phyloP scores from a whole-genome alignment of 2,113 vertebrate genomes.

The Paramormyrops kingsleyae region DNA sequence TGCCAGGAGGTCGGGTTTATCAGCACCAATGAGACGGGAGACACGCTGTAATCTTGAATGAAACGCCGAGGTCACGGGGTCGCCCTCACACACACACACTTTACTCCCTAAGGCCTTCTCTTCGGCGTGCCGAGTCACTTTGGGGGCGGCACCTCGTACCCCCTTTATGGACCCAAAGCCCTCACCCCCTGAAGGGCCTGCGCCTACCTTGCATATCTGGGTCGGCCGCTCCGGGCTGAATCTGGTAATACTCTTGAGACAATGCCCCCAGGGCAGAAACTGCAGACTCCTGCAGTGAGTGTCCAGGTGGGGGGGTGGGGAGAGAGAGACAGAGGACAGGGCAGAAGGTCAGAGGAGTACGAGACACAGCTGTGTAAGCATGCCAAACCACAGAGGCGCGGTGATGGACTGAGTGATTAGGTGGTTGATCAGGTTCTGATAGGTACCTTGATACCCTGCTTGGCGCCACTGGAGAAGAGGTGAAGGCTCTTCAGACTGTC shows the following conservation, averaged over 20 bases:
- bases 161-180: neutral
- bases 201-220: slow-evolving; percentile 66
- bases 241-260: slow-evolving; percentile 72
- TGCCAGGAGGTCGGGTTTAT: neutral
- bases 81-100: neutral
- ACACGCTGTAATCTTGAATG: neutral
- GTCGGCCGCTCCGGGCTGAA: slow-evolving; percentile 53
- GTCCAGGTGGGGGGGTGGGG: neutral
- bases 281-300: slow-evolving; percentile 61
- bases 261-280: slow-evolving; percentile 72
- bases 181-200: neutral
- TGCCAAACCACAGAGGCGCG: neutral
- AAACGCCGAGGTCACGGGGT: neutral
- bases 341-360: neutral
- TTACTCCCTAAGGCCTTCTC: neutral
- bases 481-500: slow-evolving; percentile 77
- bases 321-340: neutral
- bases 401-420: neutral
- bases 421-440: neutral
- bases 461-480: slow-evolving; percentile 58
- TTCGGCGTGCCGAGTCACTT: neutral
- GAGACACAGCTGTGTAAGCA: neutral
- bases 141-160: neutral
- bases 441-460: slow-evolving; percentile 72
- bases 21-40: neutral